A percentile compares a stretch with the other conserved stretches of the same genome.
These are phyloP conservation scores for Pomacea maculata DNA, from an alignment of 1,140 invertebrate genomes.

Conservation along the genomic window DNA sequence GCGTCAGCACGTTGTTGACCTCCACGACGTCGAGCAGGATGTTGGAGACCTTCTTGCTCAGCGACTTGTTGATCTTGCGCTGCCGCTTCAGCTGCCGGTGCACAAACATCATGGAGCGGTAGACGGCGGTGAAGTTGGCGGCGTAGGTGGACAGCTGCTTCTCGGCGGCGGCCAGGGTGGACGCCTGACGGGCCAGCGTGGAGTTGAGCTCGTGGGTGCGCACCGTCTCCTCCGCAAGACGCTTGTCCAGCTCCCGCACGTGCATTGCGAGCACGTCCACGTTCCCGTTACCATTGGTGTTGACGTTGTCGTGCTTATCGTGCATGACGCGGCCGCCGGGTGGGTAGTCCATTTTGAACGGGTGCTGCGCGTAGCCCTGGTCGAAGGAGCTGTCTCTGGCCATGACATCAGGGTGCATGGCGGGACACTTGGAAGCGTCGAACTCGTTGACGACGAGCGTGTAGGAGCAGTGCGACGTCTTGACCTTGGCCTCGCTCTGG, in stretches of 20 bases:
- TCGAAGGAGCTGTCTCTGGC: slow-evolving; percentile 5
- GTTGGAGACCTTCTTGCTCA: slow-evolving; percentile 58
- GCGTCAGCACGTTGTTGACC: slow-evolving; percentile 55
- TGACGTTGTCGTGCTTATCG: slow-evolving; percentile 8
- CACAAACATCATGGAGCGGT: slow-evolving; percentile 50
- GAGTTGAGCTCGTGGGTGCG: slow-evolving; percentile 48
- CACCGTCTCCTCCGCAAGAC: slow-evolving; percentile 49
- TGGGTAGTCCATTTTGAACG: neutral
- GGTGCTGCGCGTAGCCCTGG: neutral
- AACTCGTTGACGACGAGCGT: slow-evolving; percentile 58
- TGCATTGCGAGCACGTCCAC: slow-evolving; percentile 7
- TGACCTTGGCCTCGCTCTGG: slow-evolving; percentile 17
- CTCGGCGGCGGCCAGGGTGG: slow-evolving; percentile 39
- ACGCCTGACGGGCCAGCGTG: slow-evolving; percentile 49
- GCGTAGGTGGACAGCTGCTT: slow-evolving; percentile 40
- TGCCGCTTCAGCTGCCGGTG: slow-evolving; percentile 47
- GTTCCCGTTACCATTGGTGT: neutral
- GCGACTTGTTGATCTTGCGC: slow-evolving; percentile 42
- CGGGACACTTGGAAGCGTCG: slow-evolving; percentile 47
- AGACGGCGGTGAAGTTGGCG: slow-evolving; percentile 51
- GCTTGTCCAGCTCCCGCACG: slow-evolving; percentile 47
- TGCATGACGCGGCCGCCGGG: neutral
- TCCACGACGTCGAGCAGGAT: slow-evolving; percentile 58
- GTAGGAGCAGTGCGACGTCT: slow-evolving; percentile 46
- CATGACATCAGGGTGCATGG: slow-evolving; percentile 28